Evolutionary conservation across 1,140 invertebrate species (phyloP), one percentile per base, ranked within the genome.

Genomic region (Lasioglossum albipes): DNA sequence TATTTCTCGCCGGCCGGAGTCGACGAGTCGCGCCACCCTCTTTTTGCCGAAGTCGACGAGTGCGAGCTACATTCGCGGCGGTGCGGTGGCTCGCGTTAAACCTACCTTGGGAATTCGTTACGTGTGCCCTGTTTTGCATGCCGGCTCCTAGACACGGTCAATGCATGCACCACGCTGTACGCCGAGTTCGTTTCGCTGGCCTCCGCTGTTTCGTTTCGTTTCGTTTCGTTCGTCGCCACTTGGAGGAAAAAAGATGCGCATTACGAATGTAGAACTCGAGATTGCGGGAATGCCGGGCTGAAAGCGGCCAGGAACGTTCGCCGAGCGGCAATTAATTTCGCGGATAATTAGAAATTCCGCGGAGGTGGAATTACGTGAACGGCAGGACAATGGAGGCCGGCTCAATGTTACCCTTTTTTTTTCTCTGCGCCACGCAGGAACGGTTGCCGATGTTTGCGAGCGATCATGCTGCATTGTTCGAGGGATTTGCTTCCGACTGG

Each of bases 221-320:
- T 73, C 64, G 41, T 57, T 57, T 73, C 64, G 41, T 27, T 22
- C 66, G 27, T 59, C 3, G 42, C 69, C n/a, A 20, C 72, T 68
- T 16, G 20, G 61, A 59, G 45, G 9, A 79, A 65, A 62, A 73
- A 79, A 77, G 75, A 77, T 27, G 42, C 75, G 57, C 69, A 65
- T 72, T 79, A 72, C 61, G 59, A 79, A 64, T 79, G 57, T 52
- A 71, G 67, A 62, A 62, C 67, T 77, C 20, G 67, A 77, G 68
- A 76, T 76, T 68, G 72, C 61, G 20, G 42, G 27, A n/a, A 49
- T 13, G 12, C 45, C 22, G 7, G 42, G 36, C 5, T 18, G 6
- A 54, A 54, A 54, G 52, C 52, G 52, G 52, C 52, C 52, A 2
- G 49, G 22, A 45, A 61, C 16, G 52, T 36, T 45, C 0, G 45